These are phyloP conservation scores for Sicus ferrugineus DNA, from an alignment of 2,888 invertebrate species.

Conservation along the genomic window DNA sequence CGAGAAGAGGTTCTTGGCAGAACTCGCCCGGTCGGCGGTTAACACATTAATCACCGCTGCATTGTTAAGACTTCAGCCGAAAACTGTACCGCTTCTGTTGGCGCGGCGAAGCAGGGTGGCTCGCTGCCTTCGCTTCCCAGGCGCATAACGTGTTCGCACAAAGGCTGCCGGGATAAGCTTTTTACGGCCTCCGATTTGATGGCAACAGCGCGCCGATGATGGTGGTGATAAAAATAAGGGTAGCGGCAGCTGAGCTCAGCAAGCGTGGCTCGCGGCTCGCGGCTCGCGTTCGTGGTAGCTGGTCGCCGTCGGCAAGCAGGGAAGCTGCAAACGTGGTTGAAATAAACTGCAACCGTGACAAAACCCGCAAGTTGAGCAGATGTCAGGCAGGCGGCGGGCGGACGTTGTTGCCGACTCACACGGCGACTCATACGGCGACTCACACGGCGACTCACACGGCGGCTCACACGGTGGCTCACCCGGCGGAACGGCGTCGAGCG, in stretches of 20 bases:
- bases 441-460: too few relatives aligned
- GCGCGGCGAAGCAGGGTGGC: not conserved
- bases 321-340: not conserved
- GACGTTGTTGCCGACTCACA: not conserved
- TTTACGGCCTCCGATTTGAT: not conserved
- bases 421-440: too few relatives aligned
- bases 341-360: slow-evolving; percentile 22
- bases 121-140: not conserved
- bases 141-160: not conserved
- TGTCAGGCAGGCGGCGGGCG: slow-evolving; percentile 8
- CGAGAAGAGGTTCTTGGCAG: too few relatives aligned
- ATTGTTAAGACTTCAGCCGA: not conserved
- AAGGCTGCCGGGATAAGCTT: slow-evolving; percentile 8
- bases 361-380: slow-evolving; percentile 23
- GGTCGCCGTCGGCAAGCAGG: not conserved
- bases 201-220: not conserved
- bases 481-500: not conserved
- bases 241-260: not conserved
- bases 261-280: too few relatives aligned
- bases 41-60: not conserved
- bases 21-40: not conserved
- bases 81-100: not conserved
- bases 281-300: too few relatives aligned
- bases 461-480: too few relatives aligned
- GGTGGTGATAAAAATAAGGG: not conserved